A percentile compares a stretch with the other conserved stretches of the same genome.
Evolutionary conservation across 2,113 vertebrate genomes (phyloP).

Genomic region (Rhombomys opimus): DNA sequence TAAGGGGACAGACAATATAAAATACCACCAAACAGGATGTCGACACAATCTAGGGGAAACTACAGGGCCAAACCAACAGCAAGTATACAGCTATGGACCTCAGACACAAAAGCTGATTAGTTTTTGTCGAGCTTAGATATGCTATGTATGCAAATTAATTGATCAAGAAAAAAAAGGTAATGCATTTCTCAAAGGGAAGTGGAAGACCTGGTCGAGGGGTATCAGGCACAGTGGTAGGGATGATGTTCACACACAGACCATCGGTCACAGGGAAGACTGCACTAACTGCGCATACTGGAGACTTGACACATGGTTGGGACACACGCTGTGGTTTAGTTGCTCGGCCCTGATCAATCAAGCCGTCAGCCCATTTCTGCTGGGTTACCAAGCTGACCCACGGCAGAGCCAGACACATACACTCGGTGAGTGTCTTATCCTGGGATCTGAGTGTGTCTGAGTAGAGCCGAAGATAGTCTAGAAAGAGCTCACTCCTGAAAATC

Average conservation of each 20-base stretch:
- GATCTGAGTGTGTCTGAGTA: background rate
- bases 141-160: background rate
- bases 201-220: background rate
- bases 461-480: background rate
- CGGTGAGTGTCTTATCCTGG: constrained; percentile 35
- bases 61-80: background rate
- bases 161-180: constrained; percentile 6
- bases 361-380: background rate
- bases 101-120: background rate
- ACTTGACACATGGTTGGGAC: background rate
- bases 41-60: background rate
- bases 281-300: background rate
- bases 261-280: too few species aligned
- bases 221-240: constrained; percentile 7
- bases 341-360: accelerated
- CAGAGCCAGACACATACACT: background rate
- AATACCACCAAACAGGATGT: background rate
- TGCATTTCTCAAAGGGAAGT: constrained; percentile 29
- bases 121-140: background rate
- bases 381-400: background rate
- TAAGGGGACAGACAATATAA: background rate
- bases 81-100: background rate
- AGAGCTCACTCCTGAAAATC: background rate
- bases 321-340: background rate
- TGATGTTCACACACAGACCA: accelerated